Percentiles rank a stretch among this genome's conserved stretches.
These are phyloP conservation scores for Drosophila triauraria DNA, from an alignment of 1,140 invertebrate species.

Conservation along the genomic window DNA sequence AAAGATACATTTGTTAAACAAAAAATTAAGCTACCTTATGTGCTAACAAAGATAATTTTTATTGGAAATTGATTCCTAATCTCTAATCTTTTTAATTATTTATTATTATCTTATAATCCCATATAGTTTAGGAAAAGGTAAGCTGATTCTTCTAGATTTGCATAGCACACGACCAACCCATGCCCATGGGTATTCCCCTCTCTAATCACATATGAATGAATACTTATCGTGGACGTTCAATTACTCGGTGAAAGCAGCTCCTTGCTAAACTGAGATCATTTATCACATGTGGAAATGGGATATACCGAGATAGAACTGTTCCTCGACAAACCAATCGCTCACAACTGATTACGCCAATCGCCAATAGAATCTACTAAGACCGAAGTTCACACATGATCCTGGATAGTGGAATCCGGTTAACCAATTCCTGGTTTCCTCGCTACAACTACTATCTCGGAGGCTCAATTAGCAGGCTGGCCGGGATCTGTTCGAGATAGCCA, in stretches of 20 bases:
- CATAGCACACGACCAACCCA: not conserved
- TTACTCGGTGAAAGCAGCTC: conserved; percentile 14
- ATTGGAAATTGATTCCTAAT: no score
- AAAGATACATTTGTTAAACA: no score
- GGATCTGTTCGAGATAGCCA: conserved; percentile 23
- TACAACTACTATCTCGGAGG: conserved; percentile 34
- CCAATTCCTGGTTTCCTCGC: conserved; percentile 57
- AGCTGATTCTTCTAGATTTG: not conserved
- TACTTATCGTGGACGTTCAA: conserved; percentile 15
- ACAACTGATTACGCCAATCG: conserved; percentile 28
- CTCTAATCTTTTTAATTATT: not conserved
- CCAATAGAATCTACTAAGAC: conserved; percentile 13
- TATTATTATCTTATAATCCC: not conserved
- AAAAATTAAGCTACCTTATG: no score
- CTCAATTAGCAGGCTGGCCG: conserved; percentile 24
- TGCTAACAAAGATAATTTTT: no score
- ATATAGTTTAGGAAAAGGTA: not conserved
- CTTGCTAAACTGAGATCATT: conserved; percentile 27
- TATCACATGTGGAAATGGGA: conserved; percentile 41
- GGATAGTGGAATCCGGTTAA: conserved; percentile 68
- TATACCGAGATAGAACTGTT: conserved; percentile 17
- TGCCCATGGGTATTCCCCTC: not conserved
- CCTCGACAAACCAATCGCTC: conserved; percentile 31
- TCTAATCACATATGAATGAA: conserved; percentile 26
- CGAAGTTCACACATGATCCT: conserved; percentile 62